These are phyloP conservation scores for Sitta carolinensis DNA, from an alignment of 2,797 vertebrate genomes.

Conservation along the genomic window DNA sequence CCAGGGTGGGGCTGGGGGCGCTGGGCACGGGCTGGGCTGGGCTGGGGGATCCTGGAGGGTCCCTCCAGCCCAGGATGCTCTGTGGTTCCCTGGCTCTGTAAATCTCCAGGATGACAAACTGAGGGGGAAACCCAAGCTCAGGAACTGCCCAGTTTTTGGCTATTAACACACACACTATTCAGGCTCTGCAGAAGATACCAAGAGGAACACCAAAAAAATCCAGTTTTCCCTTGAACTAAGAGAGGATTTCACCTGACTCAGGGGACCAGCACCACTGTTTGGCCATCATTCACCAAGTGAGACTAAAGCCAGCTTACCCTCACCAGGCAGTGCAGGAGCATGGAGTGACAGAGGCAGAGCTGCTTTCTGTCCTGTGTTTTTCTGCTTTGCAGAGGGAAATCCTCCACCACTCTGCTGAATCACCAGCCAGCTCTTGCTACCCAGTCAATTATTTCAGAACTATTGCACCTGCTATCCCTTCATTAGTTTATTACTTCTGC, in stretches of 20 bases:
- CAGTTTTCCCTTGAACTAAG: neutral
- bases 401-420: neutral
- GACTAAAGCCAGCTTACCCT: neutral
- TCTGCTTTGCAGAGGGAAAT: neutral
- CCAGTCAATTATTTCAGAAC: neutral
- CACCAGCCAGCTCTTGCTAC: neutral
- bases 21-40: accelerated
- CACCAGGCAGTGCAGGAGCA: neutral
- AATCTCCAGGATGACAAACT: neutral
- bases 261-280: neutral
- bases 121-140: neutral
- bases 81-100: neutral
- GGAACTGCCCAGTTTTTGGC: neutral
- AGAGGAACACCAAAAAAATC: neutral
- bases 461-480: neutral
- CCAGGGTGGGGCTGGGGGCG: neutral
- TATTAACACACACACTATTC: neutral
- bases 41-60: accelerated
- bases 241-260: neutral
- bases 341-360: neutral
- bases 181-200: neutral
- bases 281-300: neutral
- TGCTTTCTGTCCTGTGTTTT: neutral
- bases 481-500: neutral
- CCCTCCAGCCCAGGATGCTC: neutral